These are phyloP conservation scores for Amblyteles armatorius DNA, from an alignment of 2,888 invertebrate species.

Conservation along the genomic window DNA sequence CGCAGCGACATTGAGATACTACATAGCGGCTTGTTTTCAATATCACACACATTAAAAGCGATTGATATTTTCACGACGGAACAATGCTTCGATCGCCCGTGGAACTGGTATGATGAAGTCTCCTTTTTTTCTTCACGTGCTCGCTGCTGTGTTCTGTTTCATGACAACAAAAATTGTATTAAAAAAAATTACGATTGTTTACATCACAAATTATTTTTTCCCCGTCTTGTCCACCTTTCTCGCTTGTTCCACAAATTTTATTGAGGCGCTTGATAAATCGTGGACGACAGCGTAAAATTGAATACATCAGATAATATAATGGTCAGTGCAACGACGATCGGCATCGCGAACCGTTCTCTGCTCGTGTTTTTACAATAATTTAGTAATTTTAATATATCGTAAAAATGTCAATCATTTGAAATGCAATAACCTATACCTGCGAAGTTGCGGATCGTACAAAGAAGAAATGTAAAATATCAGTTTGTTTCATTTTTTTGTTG, in stretches of 20 bases:
- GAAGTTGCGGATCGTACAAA: slow-evolving; percentile 34
- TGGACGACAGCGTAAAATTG: slow-evolving; percentile 14
- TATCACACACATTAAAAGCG: slow-evolving; percentile 77
- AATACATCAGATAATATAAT: not conserved
- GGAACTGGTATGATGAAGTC: slow-evolving; percentile 13
- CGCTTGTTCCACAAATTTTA: slow-evolving; percentile 5
- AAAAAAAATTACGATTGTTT: slow-evolving; percentile 11
- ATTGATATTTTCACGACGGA: slow-evolving; percentile 62
- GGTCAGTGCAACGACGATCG: slow-evolving; percentile 19
- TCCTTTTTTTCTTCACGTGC: slow-evolving; percentile 26
- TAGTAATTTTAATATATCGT: slow-evolving; percentile 22
- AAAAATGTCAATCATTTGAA: slow-evolving; percentile 49
- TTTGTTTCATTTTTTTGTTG: not conserved
- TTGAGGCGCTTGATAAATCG: slow-evolving; percentile 24
- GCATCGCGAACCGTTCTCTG: slow-evolving; percentile 1
- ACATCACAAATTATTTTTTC: slow-evolving; percentile 3
- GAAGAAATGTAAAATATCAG: slow-evolving; percentile 41
- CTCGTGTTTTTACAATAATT: slow-evolving; percentile 25
- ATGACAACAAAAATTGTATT: not conserved
- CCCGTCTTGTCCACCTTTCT: not conserved
- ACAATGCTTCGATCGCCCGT: slow-evolving; percentile 26
- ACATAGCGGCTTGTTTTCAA: slow-evolving; percentile 45
- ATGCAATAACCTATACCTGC: slow-evolving; percentile 47
- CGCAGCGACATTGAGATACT: slow-evolving; percentile 75
- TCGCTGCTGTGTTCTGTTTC: slow-evolving; percentile 1